Base-by-base conservation (phyloP, 1,140 invertebrate species). In the Rhynchophorus ferrugineus region DNA sequence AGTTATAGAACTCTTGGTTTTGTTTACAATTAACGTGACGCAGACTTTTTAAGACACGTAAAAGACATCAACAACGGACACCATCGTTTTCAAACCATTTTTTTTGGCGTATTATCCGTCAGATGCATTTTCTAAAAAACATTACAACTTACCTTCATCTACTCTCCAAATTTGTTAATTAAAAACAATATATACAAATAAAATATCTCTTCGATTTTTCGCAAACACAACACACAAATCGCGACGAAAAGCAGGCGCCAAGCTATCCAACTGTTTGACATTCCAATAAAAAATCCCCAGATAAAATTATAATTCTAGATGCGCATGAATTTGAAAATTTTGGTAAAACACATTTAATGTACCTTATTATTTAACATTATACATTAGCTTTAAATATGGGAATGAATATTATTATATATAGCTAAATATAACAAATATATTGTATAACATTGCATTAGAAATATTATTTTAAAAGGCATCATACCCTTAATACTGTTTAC, bases 71-170 rank as follows among this genome's bases (percentile, higher is more conserved):
- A 49, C 36, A 13, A 45, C 11, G 9, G 33, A 24, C 35, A 22
- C 17, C 34, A 16, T 14, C 17, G 33, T 20, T 33, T 36, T 21
- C n/a, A n/a, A 35, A 11, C 13, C 14, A 8, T 21, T 6, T n/a
- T 39, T 29, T 16, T 53, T 24, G 14, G 2, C 1, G 11, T 13
- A 17, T 41, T 13, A 29, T 21, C 8, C 11, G 6, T 17, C 13
- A 22, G 13, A 8, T n/a, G 5, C 11, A 45, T 13, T 29, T 34
- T 22, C 7, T 45, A 7, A 7, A n/a, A 35, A 38, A 33, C 1
- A 2, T 29, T 29, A 6, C 11, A 2, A 35, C 49, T 54, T 60
- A 64, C 62, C 62, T 64, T 64, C 62, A 64, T 64, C 62, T 64
- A 64, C 61, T 62, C 54, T 59, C 58, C 44, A 51, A 57, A 61